A percentile compares a stretch with the other conserved stretches of the same genome.
Evolutionary conservation across 2,113 vertebrate genomes (phyloP).

Genomic region (Gambusia holbrooki): DNA sequence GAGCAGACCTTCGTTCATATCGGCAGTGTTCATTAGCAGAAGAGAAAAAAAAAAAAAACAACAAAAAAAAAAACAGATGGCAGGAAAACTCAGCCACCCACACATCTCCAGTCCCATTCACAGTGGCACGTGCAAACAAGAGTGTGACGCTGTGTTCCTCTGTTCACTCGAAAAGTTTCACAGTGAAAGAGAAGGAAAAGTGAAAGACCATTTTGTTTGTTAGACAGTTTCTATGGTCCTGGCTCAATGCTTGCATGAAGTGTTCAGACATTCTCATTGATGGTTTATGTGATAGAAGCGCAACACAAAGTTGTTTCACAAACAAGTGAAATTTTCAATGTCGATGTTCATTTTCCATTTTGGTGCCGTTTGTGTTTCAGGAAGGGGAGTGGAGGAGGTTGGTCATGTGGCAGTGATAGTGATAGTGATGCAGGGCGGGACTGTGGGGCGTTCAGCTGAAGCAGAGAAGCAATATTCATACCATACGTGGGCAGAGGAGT

Average conservation of each 20-base stretch:
- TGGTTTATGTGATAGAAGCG: no score
- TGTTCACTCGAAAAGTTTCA: neutral
- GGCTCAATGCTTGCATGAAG: neutral
- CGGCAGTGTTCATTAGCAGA: slow-evolving; percentile 43
- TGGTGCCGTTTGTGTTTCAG: no score
- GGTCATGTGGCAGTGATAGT: no score
- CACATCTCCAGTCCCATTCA: slow-evolving; percentile 34
- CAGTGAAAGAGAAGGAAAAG: slow-evolving; percentile 18
- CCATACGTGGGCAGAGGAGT: slow-evolving; percentile 83
- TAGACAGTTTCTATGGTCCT: neutral
- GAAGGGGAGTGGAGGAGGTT: no score
- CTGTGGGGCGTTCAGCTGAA: neutral
- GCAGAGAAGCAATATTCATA: slow-evolving; percentile 30
- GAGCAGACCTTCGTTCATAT: slow-evolving; percentile 44
- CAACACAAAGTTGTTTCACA: no score
- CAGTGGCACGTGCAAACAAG: slow-evolving; percentile 27
- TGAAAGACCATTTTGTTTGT: neutral
- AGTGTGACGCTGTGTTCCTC: slow-evolving; percentile 35
- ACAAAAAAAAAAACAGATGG: slow-evolving; percentile 55
- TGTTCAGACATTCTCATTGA: no score
- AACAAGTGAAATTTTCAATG: no score
- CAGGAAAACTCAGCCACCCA: slow-evolving; percentile 39
- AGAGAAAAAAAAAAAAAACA: slow-evolving; percentile 12
- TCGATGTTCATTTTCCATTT: no score
- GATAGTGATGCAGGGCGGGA: no score